Conservation (phyloP, 2,113 vertebrate species). For the Eupsittula cactorum region DNA sequence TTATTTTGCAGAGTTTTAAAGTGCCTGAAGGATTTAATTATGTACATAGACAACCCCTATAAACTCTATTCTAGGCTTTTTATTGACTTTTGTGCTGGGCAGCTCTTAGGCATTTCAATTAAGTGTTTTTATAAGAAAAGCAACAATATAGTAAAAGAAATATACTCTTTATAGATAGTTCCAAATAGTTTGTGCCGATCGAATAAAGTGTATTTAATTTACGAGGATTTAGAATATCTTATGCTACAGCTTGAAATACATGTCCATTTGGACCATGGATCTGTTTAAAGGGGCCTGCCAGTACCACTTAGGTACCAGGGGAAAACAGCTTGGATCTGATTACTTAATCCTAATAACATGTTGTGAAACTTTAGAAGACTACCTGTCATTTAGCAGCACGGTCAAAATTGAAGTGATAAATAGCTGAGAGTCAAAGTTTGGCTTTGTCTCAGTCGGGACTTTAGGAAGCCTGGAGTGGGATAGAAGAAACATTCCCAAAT, state of each 20-base stretch:
- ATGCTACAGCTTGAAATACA: constrained; percentile 67
- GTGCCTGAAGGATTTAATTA: constrained; percentile 99
- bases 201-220: constrained; percentile 82
- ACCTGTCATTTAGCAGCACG: constrained; percentile 77
- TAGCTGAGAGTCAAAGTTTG: constrained; percentile 47
- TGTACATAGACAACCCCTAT: constrained; percentile 96
- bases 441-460: not conserved
- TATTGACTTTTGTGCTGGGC: constrained; percentile 93
- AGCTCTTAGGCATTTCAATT: constrained; percentile 97
- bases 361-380: constrained; percentile 84
- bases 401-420: constrained; percentile 49
- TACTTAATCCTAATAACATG: constrained; percentile 82
- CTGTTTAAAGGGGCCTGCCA: constrained; percentile 56
- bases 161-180: constrained; percentile 87
- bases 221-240: constrained; percentile 76
- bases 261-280: constrained; percentile 25
- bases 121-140: constrained; percentile 95
- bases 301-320: constrained; percentile 42
- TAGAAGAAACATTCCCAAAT: constrained; percentile 32
- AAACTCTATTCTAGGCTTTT: constrained; percentile 98
- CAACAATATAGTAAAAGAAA: constrained; percentile 90
- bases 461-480: not conserved
- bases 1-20: constrained; percentile 91
- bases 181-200: constrained; percentile 83
- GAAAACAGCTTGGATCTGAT: constrained; percentile 73